These are phyloP conservation scores for Eupeodes luniger DNA, from an alignment of 2,888 invertebrate genomes.

Conservation along the genomic window DNA sequence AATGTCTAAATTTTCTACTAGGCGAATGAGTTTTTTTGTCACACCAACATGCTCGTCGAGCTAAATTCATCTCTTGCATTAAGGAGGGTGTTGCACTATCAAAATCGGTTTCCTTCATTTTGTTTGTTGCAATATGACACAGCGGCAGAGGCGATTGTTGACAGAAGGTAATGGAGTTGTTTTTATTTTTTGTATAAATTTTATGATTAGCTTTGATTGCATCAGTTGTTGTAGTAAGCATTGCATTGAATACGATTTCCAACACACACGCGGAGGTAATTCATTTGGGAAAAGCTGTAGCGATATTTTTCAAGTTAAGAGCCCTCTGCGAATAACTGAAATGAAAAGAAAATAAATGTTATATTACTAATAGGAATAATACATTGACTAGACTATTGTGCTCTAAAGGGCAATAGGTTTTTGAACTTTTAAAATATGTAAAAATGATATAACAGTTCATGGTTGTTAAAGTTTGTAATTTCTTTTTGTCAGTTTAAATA, in stretches of 20 bases:
- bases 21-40: slow-evolving; percentile 48
- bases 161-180: slow-evolving; percentile 43
- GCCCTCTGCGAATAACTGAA: slow-evolving; percentile 43
- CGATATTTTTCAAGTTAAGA: slow-evolving; percentile 5
- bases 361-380: background rate
- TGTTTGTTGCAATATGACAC: slow-evolving; percentile 48
- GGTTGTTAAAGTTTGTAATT: too few relatives aligned
- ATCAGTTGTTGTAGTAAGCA: slow-evolving; percentile 48
- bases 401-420: too few relatives aligned
- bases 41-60: slow-evolving; percentile 88
- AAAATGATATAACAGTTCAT: too few relatives aligned
- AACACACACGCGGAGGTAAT: slow-evolving; percentile 37
- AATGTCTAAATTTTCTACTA: slow-evolving; percentile 34
- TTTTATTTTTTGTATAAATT: slow-evolving; percentile 35
- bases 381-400: too few relatives aligned
- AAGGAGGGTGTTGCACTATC: slow-evolving; percentile 84
- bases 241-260: slow-evolving; percentile 45
- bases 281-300: slow-evolving; percentile 43
- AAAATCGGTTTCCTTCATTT: slow-evolving; percentile 77
- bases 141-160: background rate
- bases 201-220: slow-evolving; percentile 46
- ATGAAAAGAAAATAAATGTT: slow-evolving; percentile 7
- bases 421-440: too few relatives aligned
- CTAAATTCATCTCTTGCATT: slow-evolving; percentile 89
- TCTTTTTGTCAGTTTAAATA: too few relatives aligned